Percentiles rank a stretch among this genome's conserved stretches.
These are phyloP conservation scores for Sitta europaea DNA, from an alignment of 2,113 vertebrate genomes.

Conservation along the genomic window DNA sequence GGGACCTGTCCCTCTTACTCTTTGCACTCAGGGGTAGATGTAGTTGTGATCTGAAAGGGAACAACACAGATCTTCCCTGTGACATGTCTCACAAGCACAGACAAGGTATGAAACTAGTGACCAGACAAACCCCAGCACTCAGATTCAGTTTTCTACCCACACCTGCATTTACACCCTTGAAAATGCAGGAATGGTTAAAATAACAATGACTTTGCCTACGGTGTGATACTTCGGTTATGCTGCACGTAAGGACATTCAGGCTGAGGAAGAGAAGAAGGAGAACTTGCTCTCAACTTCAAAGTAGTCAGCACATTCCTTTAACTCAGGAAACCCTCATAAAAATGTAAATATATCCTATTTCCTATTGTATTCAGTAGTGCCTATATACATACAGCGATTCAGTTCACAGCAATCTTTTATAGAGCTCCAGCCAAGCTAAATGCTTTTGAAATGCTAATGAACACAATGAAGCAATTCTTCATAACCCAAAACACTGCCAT, in stretches of 20 bases:
- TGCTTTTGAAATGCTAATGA: conserved; percentile 37
- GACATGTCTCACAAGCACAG: neutral
- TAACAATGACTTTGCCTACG: neutral
- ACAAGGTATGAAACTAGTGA: neutral
- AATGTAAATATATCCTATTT: conserved; percentile 19
- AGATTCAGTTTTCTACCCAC: neutral
- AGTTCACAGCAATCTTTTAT: neutral
- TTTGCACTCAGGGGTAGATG: neutral
- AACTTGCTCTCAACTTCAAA: neutral
- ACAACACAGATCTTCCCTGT: neutral
- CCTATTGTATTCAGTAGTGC: conserved; percentile 1
- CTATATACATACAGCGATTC: neutral
- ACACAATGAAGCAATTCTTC: neutral
- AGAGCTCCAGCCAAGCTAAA: conserved; percentile 4
- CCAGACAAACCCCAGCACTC: neutral
- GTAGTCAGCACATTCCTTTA: neutral
- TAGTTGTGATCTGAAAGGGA: neutral
- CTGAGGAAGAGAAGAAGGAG: neutral
- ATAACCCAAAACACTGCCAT: neutral
- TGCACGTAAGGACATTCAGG: neutral
- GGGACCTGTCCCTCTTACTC: neutral
- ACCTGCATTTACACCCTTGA: neutral
- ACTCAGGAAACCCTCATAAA: conserved; percentile 7
- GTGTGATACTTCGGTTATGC: neutral
- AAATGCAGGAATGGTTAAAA: neutral